A percentile compares a stretch with the other conserved stretches of the same genome.
phyloP scores from a whole-genome alignment of 2,113 vertebrate genomes.

The Platichthys stellatus region DNA sequence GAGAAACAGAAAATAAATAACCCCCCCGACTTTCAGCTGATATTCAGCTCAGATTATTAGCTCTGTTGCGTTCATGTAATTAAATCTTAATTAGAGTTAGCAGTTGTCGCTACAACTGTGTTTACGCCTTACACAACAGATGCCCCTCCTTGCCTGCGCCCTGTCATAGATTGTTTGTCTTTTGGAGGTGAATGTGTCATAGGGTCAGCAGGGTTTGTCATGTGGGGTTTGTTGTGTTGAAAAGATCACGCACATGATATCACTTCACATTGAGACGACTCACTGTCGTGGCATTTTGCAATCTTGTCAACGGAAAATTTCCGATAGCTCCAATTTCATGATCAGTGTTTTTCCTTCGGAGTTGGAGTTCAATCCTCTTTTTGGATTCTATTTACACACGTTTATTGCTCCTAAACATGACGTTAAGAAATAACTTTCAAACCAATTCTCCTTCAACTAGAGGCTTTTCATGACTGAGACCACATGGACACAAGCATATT shows the following conservation, averaged over 20 bases:
- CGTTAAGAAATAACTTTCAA: no score
- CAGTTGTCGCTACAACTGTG: background rate
- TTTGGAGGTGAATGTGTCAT: slow-evolving; percentile 25
- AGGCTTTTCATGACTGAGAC: no score
- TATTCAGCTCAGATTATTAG: background rate
- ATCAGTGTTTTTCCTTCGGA: background rate
- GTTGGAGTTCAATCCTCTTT: background rate
- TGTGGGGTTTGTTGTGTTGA: slow-evolving; percentile 13
- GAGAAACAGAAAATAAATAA: slow-evolving; percentile 10
- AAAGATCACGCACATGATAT: background rate
- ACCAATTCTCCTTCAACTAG: no score
- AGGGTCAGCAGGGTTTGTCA: background rate
- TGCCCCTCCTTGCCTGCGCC: background rate
- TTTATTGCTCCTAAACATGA: no score
- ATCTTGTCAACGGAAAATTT: slow-evolving; percentile 15
- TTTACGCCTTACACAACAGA: slow-evolving; percentile 1
- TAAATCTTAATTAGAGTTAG: background rate
- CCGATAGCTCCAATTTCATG: background rate
- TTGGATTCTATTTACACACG: background rate
- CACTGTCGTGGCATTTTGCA: background rate
- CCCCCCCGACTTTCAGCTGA: background rate
- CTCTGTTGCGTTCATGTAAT: slow-evolving; percentile 1
- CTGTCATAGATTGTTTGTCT: background rate
- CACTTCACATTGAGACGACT: background rate
- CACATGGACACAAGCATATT: no score